Evolutionary conservation across 2,113 vertebrate species (phyloP), one percentile per base, ranked within the genome.

Genomic region (Neogobius melanostomus): DNA sequence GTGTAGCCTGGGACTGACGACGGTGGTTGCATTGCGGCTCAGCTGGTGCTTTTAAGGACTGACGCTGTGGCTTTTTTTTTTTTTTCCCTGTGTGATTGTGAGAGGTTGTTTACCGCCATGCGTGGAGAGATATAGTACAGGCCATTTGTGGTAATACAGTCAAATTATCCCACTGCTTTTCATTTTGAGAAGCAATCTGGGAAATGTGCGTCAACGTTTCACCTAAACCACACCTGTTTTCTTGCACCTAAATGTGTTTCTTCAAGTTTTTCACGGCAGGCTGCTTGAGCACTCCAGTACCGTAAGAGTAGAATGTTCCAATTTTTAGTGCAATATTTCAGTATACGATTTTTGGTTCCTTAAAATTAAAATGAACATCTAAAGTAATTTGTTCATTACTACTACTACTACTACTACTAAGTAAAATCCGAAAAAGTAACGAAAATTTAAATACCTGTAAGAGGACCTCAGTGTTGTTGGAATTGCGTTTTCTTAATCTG

Each of bases 1-100:
- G 9, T 69, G 80, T 76, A 72, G 74, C 76, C 83, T 66, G 83
- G 76, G 85, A 72, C 76, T 85, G 80, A 76, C 79, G 61, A 62
- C 44, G 56, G 61, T 36, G 28, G 28, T 36, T 36, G 28, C 59
- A 71, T 54, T 64, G 76, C 69, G 66, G 62, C 57, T 79, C 57
- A 36, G 56, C 53, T 66, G 21, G 45, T 79, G 70, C 16, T 7
- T 75, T 72, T 79, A 65, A 53, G 57, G 53, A 74, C 62, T 62
- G 36, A 65, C 15, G 21, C 46, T 69, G 71, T 70, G 62, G 53
- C 63, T 77, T 47, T 48, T 82, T 70, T 36, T 36, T 36, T 36
- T 36, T 36, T 36, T 36, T 36, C 3, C 3, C 1, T 68, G 50
- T 80, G 82, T 50, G 47, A 15, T 52, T 64, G 28, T 50, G n/a